Evolutionary conservation across 1,140 invertebrate species (phyloP), one percentile per base, ranked within the genome.

Genomic region (Samia ricini): DNA sequence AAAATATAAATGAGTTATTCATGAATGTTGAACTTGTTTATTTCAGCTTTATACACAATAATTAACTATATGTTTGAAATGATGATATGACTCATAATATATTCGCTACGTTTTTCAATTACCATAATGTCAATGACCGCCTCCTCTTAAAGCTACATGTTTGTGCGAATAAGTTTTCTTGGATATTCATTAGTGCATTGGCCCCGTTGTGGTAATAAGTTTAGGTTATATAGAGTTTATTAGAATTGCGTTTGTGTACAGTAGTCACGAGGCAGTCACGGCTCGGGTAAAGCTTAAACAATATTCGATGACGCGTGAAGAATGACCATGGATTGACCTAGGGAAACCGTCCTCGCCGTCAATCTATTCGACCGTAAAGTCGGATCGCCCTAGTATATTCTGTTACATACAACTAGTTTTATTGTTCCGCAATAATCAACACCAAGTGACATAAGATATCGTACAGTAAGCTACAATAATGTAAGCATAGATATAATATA

Each of bases 271-370:
- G 33, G 33, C 10, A 36, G 33, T 36, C 33, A 36, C 33, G 70
- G 69, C 57, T 74, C 57, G 63, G 60, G 56, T 72, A 56, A 20
- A 62, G 60, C 24, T 65, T 63, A 67, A 68, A 72, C 70, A 71
- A 68, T 54, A 61, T 42, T 72, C 77, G 68, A 80, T 84, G 76
- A 78, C 72, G 80, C 80, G 71, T 83, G 73, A 81, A 72, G 72
- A 66, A 61, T 71, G 80, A 69, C 81, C 83, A 70, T 83, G 80
- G 72, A 69, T 71, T 66, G 77, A 79, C 80, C 79, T 79, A 79
- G 74, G 77, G 61, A 76, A 65, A 66, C 48, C 76, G 78, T 81
- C 81, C 81, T 83, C 81, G 79, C 61, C 61, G 64, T 33, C 60
- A 56, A 68, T 72, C 79, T 77, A 75, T 51, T 72, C 71, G 74